Percentiles rank a stretch among this genome's conserved stretches.
These are phyloP conservation scores for Calameuta filiformis DNA, from an alignment of 2,888 invertebrate genomes.

Conservation along the genomic window DNA sequence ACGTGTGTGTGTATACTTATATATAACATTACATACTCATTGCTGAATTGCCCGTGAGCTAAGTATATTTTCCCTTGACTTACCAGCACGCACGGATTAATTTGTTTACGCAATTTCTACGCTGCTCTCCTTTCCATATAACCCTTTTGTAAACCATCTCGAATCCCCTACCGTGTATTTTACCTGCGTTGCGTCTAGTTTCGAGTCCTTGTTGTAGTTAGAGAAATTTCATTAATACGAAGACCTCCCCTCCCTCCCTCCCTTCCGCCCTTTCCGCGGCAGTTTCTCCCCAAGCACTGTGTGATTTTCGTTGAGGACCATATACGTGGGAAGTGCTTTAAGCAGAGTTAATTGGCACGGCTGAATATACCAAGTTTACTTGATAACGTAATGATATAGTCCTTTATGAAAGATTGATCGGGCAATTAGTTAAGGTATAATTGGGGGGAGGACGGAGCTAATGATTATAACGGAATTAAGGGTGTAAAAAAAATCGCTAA, in stretches of 20 bases:
- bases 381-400: neutral
- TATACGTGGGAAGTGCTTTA: neutral
- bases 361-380: neutral
- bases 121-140: conserved; percentile 14
- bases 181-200: neutral
- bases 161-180: neutral
- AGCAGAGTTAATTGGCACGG: neutral
- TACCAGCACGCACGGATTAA: conserved; percentile 32
- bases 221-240: conserved; percentile 32
- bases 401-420: neutral
- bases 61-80: conserved; percentile 24
- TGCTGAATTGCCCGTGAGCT: neutral
- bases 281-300: neutral
- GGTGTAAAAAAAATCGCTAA: neutral
- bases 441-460: neutral
- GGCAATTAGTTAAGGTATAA: neutral
- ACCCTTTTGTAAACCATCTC: neutral
- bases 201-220: neutral
- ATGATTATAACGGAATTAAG: neutral
- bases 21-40: neutral
- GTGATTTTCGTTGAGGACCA: neutral
- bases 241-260: neutral
- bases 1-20: neutral
- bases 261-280: neutral
- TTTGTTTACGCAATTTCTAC: conserved; percentile 45